A percentile compares a stretch with the other conserved stretches of the same genome.
phyloP scores from a whole-genome alignment of 2,113 vertebrate genomes.

The Taxidea taxus region DNA sequence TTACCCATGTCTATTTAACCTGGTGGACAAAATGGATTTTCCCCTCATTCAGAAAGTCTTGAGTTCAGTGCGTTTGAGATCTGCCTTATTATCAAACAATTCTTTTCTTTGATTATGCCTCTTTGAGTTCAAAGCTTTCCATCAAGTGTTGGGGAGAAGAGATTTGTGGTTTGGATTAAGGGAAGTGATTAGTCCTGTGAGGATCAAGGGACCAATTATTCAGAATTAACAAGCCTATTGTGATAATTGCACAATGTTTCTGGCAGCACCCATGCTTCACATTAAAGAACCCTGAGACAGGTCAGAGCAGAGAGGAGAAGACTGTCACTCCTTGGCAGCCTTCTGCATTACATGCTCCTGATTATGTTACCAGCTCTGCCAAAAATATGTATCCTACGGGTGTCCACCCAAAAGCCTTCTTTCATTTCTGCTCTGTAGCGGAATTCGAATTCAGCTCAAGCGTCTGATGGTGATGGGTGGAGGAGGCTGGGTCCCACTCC shows the following conservation, averaged over 20 bases:
- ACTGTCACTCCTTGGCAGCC: not conserved
- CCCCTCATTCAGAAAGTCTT: not conserved
- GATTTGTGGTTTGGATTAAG: not conserved
- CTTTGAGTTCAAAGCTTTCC: not conserved
- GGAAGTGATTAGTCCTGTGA: not conserved
- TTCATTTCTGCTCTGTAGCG: not conserved
- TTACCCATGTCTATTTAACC: conserved; percentile 18
- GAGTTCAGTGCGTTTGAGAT: not conserved
- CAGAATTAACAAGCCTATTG: not conserved
- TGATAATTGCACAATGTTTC: not conserved
- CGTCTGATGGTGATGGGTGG: not conserved
- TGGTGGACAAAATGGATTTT: not conserved
- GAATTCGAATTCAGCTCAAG: not conserved
- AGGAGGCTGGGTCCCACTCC: not conserved
- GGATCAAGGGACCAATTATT: not conserved
- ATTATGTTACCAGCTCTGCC: not conserved
- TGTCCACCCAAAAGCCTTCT: not conserved
- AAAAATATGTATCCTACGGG: not conserved
- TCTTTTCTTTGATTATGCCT: not conserved
- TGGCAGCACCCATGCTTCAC: not conserved
- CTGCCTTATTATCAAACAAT: not conserved
- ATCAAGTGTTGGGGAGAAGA: not conserved
- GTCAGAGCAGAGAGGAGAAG: not conserved
- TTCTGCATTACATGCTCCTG: not conserved
- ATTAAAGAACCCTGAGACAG: not conserved